These are phyloP conservation scores for Ditylenchus weischeri DNA, from an alignment of 2,888 invertebrate genomes.

Conservation along the genomic window DNA sequence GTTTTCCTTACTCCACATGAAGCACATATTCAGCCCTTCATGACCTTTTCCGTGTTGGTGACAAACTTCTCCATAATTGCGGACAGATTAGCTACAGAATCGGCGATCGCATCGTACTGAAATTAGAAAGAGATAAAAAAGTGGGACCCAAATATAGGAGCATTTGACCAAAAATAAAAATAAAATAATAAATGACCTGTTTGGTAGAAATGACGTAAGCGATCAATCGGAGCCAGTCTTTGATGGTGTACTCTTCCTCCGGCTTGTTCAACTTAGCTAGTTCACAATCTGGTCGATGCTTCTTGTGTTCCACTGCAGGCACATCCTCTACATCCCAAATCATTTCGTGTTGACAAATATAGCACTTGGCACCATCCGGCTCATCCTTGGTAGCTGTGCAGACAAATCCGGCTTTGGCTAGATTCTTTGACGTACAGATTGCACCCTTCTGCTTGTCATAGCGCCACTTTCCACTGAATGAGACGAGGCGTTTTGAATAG, in stretches of 20 bases:
- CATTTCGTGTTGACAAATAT: conserved; percentile 16
- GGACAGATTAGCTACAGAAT: too few relatives aligned
- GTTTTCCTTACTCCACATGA: too few relatives aligned
- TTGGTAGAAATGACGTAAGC: conserved; percentile 1
- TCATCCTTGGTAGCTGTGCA: conserved; percentile 12
- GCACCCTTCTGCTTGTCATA: conserved; percentile 2
- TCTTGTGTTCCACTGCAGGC: conserved; percentile 13
- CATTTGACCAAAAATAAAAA: too few relatives aligned
- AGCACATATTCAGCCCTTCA: too few relatives aligned
- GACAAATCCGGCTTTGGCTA: conserved; percentile 21
- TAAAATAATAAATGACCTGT: too few relatives aligned
- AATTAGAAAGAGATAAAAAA: too few relatives aligned
- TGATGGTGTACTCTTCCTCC: conserved; percentile 20
- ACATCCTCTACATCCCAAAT: neutral
- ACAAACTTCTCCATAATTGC: too few relatives aligned
- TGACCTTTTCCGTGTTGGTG: too few relatives aligned
- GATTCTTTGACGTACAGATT: conserved; percentile 10
- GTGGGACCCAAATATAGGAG: too few relatives aligned
- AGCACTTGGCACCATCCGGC: conserved; percentile 18
- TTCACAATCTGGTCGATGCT: conserved; percentile 22
- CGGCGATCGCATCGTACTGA: too few relatives aligned
- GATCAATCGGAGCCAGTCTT: conserved; percentile 10
- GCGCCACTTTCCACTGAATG: neutral
- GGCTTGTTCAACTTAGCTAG: neutral
- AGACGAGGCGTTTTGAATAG: too few relatives aligned